Evolutionary conservation across 2,888 invertebrate species (phyloP).

Genomic region (Acholoe squamosa): DNA sequence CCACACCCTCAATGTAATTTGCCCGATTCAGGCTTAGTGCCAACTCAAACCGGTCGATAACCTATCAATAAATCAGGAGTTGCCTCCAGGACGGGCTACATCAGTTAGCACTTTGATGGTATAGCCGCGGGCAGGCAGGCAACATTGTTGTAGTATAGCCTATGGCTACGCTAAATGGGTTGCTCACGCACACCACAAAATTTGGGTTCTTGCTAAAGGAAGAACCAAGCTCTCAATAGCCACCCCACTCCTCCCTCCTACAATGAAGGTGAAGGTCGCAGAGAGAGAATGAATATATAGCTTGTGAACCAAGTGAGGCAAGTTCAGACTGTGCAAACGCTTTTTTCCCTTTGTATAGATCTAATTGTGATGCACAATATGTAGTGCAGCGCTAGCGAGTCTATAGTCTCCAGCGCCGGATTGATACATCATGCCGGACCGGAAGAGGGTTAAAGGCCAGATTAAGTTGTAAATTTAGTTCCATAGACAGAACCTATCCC

Average conservation of each 20-base stretch:
- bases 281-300: no score
- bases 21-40: background rate
- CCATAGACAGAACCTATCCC: no score
- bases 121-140: background rate
- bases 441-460: no score
- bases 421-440: no score
- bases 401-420: no score
- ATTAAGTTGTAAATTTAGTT: no score
- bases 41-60: slow-evolving; percentile 51
- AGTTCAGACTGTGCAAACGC: no score
- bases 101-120: slow-evolving; percentile 46
- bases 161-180: background rate
- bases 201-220: background rate
- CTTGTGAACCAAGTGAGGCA: no score
- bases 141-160: background rate
- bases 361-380: no score
- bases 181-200: background rate
- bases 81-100: slow-evolving; percentile 24
- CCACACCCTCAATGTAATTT: slow-evolving; percentile 39
- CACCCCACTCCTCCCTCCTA: background rate
- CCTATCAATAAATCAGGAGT: slow-evolving; percentile 53
- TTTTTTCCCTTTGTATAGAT: no score
- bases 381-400: no score
- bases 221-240: background rate
- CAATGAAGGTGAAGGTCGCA: no score